These are phyloP conservation scores for Lithophane semibrunnea DNA, from an alignment of 2,888 invertebrate genomes.

Conservation along the genomic window DNA sequence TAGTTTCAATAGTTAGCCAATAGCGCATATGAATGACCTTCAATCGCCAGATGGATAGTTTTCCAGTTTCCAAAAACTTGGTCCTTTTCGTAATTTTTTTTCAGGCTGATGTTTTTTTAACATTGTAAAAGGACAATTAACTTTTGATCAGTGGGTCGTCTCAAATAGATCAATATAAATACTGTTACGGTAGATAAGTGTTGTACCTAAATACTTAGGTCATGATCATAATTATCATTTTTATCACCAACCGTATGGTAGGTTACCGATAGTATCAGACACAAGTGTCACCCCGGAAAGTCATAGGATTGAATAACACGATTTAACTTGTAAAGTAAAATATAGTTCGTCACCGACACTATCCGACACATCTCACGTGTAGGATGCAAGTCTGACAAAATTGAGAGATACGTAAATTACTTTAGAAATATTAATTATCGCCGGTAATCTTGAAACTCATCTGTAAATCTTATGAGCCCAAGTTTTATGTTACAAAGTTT, in stretches of 20 bases:
- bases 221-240: background rate
- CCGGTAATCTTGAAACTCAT: slow-evolving; percentile 61
- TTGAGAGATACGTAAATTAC: slow-evolving; percentile 63
- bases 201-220: background rate
- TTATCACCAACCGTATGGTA: background rate
- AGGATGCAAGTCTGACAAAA: slow-evolving; percentile 49
- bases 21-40: too few species aligned
- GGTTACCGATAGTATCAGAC: background rate
- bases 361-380: slow-evolving; percentile 50
- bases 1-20: background rate
- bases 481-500: slow-evolving; percentile 64
- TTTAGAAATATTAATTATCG: slow-evolving; percentile 66
- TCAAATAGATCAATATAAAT: too few species aligned
- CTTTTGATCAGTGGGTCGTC: too few species aligned
- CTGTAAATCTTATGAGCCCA: slow-evolving; percentile 53
- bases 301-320: slow-evolving; percentile 3
- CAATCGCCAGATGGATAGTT: too few species aligned
- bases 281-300: background rate
- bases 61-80: too few species aligned
- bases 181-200: background rate
- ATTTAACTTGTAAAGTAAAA: slow-evolving; percentile 40
- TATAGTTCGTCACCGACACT: slow-evolving; percentile 33
- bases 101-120: too few species aligned
- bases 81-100: too few species aligned
- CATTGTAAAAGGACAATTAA: too few species aligned